Evolutionary conservation across 2,888 invertebrate species (phyloP).

Genomic region (Sarcophaga rosellei): DNA sequence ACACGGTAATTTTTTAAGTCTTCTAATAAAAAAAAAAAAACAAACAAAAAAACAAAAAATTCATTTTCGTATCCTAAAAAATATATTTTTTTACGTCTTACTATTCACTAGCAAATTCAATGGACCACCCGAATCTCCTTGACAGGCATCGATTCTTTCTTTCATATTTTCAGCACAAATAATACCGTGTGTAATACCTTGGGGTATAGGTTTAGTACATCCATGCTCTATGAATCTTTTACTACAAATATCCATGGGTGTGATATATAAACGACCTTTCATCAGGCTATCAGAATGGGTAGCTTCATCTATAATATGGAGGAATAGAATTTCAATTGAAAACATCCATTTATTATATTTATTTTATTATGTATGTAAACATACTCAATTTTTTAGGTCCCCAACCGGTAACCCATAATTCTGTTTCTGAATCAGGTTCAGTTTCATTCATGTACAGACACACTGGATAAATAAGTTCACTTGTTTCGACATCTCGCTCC

Average conservation of each 20-base stretch:
- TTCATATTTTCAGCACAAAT: conserved; percentile 74
- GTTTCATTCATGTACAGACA: conserved; percentile 72
- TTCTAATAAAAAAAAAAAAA: conserved; percentile 20
- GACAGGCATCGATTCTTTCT: conserved; percentile 74
- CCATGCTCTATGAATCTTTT: conserved; percentile 68
- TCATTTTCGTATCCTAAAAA: too few species aligned
- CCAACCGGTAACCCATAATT: conserved; percentile 77
- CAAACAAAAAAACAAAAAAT: neutral
- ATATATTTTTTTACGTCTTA: neutral
- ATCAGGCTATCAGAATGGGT: conserved; percentile 72
- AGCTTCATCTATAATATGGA: conserved; percentile 38
- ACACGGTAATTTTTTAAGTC: conserved; percentile 71
- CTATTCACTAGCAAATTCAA: conserved; percentile 72
- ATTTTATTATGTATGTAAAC: conserved; percentile 50
- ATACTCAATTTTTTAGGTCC: conserved; percentile 75
- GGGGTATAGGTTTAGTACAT: conserved; percentile 61
- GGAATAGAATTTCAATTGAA: too few species aligned
- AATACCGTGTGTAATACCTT: conserved; percentile 71
- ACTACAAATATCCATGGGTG: conserved; percentile 72
- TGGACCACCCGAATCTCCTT: conserved; percentile 79
- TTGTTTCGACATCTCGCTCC: conserved; percentile 62
- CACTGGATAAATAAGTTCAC: conserved; percentile 71
- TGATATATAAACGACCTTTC: conserved; percentile 73
- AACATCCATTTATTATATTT: too few species aligned
- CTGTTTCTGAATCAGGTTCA: conserved; percentile 71